Base-by-base conservation (phyloP, 2,888 invertebrate genomes). In the Phalera bucephala region DNA sequence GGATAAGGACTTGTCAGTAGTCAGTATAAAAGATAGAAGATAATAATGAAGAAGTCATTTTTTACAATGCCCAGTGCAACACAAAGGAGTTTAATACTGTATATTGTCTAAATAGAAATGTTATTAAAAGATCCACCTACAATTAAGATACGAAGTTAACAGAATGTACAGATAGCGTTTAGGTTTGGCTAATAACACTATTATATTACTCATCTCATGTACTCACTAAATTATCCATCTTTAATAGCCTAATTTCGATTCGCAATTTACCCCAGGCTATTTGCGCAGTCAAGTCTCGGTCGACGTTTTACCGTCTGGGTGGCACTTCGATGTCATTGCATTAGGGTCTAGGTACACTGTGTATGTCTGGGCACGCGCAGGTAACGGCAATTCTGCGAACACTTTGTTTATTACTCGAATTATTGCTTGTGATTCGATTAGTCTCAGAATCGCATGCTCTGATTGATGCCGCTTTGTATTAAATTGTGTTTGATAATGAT, bases 281-380 rank as follows among this genome's bases (percentile, higher is more conserved):
- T 79, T 80, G 70, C 56, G 36, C 52, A 45, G 50, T 61, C 47
- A 57, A 62, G 64, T 76, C 57, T 64, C 68, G 63, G 70, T 64
- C 61, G 71, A 76, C 72, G 75, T 82, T 85, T 85, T 80, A 64
- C 54, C 57, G 76, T 83, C 77, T 83, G 85, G 83, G 84, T 84
- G 84, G 85, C 52, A 64, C 56, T 66, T 51, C 41, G 37, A 48
- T 57, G 60, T 60, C 61, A 55, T 50, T 55, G 48, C 37, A 52
- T 45, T 49, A 52, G 33, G n/a, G n/a, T n/a, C n/a, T n/a, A 59
- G 63, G 67, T 53, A 68, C 49, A 73, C 54, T 53, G 29, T 4
- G 2, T 14, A 29, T 17, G 22, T 45, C 43, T 42, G 23, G 31
- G 36, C 12, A 5, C 25, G 33, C 31, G 26, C 28, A 31, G 34